These are phyloP conservation scores for Tipula lateralis DNA, from an alignment of 2,888 invertebrate genomes.

Conservation along the genomic window DNA sequence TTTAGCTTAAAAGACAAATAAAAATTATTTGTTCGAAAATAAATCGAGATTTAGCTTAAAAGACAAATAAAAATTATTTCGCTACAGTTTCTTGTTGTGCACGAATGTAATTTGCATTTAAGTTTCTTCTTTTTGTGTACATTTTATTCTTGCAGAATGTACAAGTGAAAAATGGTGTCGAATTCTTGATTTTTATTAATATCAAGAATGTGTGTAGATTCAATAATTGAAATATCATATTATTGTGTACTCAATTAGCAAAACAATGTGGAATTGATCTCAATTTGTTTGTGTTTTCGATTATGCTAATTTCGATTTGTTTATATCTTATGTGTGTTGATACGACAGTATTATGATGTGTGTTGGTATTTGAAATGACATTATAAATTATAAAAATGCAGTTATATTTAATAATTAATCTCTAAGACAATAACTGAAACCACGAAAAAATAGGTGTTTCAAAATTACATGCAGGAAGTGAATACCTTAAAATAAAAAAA, in stretches of 20 bases:
- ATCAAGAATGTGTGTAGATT: neutral
- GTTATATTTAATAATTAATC: no score
- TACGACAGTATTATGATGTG: neutral
- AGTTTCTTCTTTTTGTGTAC: neutral
- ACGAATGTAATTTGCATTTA: neutral
- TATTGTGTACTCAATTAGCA: neutral
- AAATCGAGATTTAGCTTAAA: neutral
- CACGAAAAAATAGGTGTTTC: no score
- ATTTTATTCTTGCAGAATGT: neutral
- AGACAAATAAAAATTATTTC: neutral
- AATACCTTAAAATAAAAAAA: no score
- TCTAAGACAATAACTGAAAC: no score
- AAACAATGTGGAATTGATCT: neutral
- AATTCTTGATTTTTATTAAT: neutral
- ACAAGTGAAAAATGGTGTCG: neutral
- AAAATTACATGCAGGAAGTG: no score
- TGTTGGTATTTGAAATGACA: neutral
- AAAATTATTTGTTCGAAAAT: neutral
- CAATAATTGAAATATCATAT: neutral
- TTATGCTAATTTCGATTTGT: neutral
- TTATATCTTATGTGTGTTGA: neutral
- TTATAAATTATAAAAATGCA: no score
- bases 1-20: neutral
- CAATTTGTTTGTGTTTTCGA: neutral
- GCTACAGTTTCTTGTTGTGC: neutral